Evolutionary conservation across 2,888 invertebrate species (phyloP), one percentile per base, ranked within the genome.

Genomic region (Tuberolachnus salignus): DNA sequence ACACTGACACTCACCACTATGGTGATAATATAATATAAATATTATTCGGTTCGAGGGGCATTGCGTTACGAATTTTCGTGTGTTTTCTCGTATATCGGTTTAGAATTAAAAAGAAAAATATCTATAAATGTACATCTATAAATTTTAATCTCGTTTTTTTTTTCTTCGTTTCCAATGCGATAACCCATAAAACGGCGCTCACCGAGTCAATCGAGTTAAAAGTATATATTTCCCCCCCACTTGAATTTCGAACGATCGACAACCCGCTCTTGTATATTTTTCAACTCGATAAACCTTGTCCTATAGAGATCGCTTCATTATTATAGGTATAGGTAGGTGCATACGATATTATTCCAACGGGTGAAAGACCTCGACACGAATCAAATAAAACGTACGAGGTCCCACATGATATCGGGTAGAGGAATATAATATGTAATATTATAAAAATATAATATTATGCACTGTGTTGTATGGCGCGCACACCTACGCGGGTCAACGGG

Each of bases 281-380:
- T 16, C 51, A 73, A 73, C 42, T 51, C 34, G 8, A 21, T 42
- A 63, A 63, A 73, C 63, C 73, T 63, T 73, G 63, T 63, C 63
- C 63, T 42, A 63, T 49, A 53, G 73, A 73, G 73, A 73, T 73
- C 63, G 53, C 42, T 72, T 53, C 23, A 74, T 74, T 74, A 74
- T 64, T 34, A n/a, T n/a, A 34, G 34, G 34, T 34, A 34, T 34
- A 34, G 34, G 34, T 34, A 34, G 3, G 6, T 4, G 3, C 6
- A 34, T 34, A 34, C 34, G 34, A 34, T 34, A 34, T 34, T 42
- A 64, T 74, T 74, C 53, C 53, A 51, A 64, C 64, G 73, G 73
- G 64, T 74, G 73, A 74, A 74, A 64, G 73, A 74, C 73, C 73
- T 74, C 73, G 73, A 74, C 73, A 74, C 44, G 53, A 74, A 74